These are phyloP conservation scores for Drosophila prosaltans DNA, from an alignment of 1,140 invertebrate genomes.

Conservation along the genomic window DNA sequence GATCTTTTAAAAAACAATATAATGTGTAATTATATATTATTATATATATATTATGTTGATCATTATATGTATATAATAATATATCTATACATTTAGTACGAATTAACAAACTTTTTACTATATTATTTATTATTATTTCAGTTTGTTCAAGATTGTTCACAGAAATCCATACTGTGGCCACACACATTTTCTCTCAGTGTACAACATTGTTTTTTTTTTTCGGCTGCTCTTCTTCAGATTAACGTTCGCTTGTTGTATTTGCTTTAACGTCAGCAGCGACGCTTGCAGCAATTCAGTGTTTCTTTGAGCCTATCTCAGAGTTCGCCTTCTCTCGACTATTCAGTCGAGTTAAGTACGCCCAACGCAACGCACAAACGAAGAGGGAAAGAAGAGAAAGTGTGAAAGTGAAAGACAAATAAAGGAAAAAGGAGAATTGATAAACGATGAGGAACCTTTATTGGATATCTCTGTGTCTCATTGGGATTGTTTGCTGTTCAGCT, in stretches of 20 bases:
- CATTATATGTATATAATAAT: no score
- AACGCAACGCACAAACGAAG: slow-evolving; percentile 45
- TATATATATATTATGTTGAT: no score
- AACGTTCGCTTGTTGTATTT: slow-evolving; percentile 44
- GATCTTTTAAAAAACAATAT: no score
- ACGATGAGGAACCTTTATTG: background rate
- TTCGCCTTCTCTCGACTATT: slow-evolving; percentile 36
- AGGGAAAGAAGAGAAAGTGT: background rate
- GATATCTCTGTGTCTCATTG: slow-evolving; percentile 39
- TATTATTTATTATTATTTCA: no score
- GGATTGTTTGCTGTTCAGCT: slow-evolving; percentile 17
- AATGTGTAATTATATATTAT: no score
- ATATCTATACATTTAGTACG: no score
- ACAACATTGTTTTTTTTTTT: slow-evolving; percentile 45
- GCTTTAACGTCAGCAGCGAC: slow-evolving; percentile 44
- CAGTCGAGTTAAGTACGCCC: slow-evolving; percentile 64
- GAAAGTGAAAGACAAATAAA: background rate
- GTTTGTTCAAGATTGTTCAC: no score
- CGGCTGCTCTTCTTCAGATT: slow-evolving; percentile 37
- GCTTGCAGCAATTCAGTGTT: slow-evolving; percentile 15
- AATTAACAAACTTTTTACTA: no score
- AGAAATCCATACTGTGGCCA: no score
- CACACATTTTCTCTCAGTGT: slow-evolving; percentile 27
- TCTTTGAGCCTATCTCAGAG: slow-evolving; percentile 52
- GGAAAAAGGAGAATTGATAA: slow-evolving; percentile 3